Evolutionary conservation across 1,140 invertebrate genomes (phyloP), one percentile per base, ranked within the genome.

Genomic region (Armadillidium nasatum): DNA sequence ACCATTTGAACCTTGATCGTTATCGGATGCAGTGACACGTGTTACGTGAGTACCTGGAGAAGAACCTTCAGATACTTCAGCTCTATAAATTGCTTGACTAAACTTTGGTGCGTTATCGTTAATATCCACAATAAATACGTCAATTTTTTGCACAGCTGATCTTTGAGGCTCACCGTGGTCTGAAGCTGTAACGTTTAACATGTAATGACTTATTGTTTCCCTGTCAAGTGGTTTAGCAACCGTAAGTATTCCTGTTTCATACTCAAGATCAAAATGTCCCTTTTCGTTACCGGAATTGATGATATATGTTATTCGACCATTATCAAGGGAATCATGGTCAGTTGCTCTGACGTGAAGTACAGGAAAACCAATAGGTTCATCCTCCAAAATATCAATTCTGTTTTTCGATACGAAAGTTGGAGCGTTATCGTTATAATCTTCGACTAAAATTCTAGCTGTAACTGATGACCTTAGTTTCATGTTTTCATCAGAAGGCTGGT

Each of bases 341-440:
- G 91, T 86, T 0, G 96, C 96, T 44, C 97, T 88, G 4, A 97
- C 88, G 82, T 93, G 89, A 15, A 91, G 87, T 10, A 96, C 83
- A 9, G 88, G 84, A 76, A 88, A 88, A 3, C 91, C 92, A 70
- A 90, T 84, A 45, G 85, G 83, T 75, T 86, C 86, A 81, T 88
- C 87, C 76, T 88, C 87, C 75, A 84, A 83, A 7, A 89, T 82
- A 33, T 84, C 79, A 1, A 87, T 82, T 13, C 81, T 76, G 10
- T 78, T 80, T 0, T 90, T 89, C 6, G 90, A 89, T 0, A 94
- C 88, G 84, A 96, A 95, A 74, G 88, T 86, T 0, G 94, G 95
- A 9, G 88, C 86, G 84, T 96, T 95, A 84, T 97, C 94, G 83
- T 97, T 97, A 71, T 89, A 88, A 84, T 98, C 95, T 44, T 89